Conservation (phyloP, 2,888 invertebrate species). For the Protonemura montana region DNA sequence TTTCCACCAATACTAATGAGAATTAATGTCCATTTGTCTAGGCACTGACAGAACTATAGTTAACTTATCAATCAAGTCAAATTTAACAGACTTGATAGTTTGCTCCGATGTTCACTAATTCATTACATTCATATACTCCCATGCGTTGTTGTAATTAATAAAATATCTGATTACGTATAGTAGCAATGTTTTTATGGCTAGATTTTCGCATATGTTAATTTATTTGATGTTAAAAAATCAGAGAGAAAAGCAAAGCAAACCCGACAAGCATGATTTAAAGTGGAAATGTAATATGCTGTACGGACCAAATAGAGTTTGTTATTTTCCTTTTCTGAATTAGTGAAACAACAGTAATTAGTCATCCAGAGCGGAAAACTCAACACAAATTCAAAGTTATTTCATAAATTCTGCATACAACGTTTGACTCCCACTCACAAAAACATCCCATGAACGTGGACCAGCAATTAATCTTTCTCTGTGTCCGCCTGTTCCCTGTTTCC, state of each 20-base stretch:
- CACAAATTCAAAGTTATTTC: not conserved
- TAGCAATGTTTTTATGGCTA: not conserved
- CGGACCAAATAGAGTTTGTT: not conserved
- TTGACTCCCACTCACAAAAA: not conserved
- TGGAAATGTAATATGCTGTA: not conserved
- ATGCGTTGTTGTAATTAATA: not conserved
- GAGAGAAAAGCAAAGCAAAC: not conserved
- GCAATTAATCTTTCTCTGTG: not conserved
- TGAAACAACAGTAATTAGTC: not conserved
- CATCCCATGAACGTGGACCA: not conserved
- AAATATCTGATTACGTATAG: not conserved
- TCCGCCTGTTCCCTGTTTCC: not conserved
- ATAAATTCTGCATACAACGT: not conserved
- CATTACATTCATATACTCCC: not conserved
- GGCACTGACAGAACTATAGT: slow-evolving; percentile 18
- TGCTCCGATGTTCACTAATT: not conserved
- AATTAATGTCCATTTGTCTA: slow-evolving; percentile 28
- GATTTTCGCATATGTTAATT: not conserved
- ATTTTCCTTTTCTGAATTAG: not conserved
- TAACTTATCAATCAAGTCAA: slow-evolving; percentile 37
- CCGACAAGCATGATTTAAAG: not conserved
- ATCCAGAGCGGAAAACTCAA: not conserved
- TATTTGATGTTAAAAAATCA: not conserved
- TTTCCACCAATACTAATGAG: slow-evolving; percentile 36
- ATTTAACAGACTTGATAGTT: not conserved